Evolutionary conservation across 2,888 invertebrate species (phyloP), one percentile per base, ranked within the genome.

Genomic region (Cephonodes hylas): DNA sequence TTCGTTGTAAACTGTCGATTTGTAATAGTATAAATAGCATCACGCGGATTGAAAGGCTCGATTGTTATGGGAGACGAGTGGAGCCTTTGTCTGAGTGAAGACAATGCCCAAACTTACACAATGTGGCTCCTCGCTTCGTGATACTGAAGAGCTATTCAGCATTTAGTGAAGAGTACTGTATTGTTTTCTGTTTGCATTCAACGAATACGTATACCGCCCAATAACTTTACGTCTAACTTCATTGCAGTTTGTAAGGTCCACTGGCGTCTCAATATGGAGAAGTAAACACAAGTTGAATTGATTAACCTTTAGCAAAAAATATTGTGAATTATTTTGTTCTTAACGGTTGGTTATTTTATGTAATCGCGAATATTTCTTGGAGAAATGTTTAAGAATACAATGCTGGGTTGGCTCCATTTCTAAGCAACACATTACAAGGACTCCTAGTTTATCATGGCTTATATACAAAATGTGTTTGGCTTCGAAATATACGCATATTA

Each of bases 71-170:
- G 59, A 60, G 63, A 64, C 62, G 63, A 61, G 63, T 62, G 42
- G 61, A 48, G 58, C 63, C 44, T 66, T 70, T 73, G 70, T 73
- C 65, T 71, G 57, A 15, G 25, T 38, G 60, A 38, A 42, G 59
- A 58, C 60, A 67, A 65, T 58, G 65, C 63, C 63, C 65, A 64
- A 69, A 64, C 64, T 67, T 65, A 63, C 38, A 64, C 61, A 62
- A 63, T 58, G 58, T 45, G 56, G 58, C 64, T 64, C 45, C 60
- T 59, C 46, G 34, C 46, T 22, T 60, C 48, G 57, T 59, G 59
- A 61, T 56, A 53, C 38, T 62, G 45, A 59, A 59, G 25, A 63
- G 42, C 38, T 25, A 48, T 46, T 38, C 53, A 59, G 53, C 15
- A 58, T 66, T 64, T 20, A 5, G 27, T 42, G 62, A 53, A 60